These are phyloP conservation scores for Drosophila setosimentum DNA, from an alignment of 2,888 invertebrate genomes.

Conservation along the genomic window DNA sequence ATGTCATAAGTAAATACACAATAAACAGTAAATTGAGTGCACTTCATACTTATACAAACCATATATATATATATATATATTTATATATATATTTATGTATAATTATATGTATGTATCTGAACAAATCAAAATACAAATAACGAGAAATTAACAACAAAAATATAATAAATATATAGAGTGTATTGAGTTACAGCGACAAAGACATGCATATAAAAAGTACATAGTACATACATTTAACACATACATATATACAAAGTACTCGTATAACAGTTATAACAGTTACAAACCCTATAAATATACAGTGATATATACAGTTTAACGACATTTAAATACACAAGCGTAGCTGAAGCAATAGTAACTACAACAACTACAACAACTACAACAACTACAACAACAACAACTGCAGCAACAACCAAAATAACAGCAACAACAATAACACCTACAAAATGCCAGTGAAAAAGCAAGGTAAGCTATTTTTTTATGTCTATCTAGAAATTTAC, in stretches of 20 bases:
- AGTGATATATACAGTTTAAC: conserved; percentile 47
- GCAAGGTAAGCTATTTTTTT: conserved; percentile 64
- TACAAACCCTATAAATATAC: conserved; percentile 14
- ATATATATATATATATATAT: background rate
- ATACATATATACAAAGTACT: background rate
- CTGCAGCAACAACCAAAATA: conserved; percentile 1
- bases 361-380: conserved; percentile 14
- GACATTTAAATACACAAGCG: conserved; percentile 50
- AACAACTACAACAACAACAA: conserved; percentile 12
- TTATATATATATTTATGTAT: background rate
- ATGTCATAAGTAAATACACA: background rate
- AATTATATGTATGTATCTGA: background rate
- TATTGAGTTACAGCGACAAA: conserved; percentile 1
- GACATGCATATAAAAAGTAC: conserved; percentile 1
- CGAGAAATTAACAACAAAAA: background rate
- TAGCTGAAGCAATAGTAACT: conserved; percentile 23
- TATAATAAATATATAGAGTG: background rate
- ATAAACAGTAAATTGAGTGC: conserved; percentile 5
- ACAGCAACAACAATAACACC: conserved; percentile 34
- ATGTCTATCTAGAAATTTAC: background rate
- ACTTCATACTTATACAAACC: background rate
- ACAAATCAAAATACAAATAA: conserved; percentile 16
- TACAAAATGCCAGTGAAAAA: conserved; percentile 74
- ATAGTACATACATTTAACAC: background rate
- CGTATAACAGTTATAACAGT: conserved; percentile 11